phyloP scores from a whole-genome alignment of 2,888 invertebrate genomes.

The Crocallis elinguaria region DNA sequence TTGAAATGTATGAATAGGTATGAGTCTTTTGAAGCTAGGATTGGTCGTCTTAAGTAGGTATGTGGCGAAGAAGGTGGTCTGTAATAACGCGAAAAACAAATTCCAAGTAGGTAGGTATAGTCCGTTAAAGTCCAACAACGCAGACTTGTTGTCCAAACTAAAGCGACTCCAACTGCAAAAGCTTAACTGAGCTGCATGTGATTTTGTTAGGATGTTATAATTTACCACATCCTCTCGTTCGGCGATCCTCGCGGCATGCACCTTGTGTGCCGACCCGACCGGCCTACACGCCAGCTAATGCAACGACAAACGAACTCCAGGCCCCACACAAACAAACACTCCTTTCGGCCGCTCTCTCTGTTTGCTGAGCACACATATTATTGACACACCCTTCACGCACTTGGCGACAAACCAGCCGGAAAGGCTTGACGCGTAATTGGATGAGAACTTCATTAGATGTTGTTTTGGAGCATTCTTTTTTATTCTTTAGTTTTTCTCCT shows the following conservation, averaged over 20 bases:
- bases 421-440: conserved; percentile 14
- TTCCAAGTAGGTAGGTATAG: too few species aligned
- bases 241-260: not conserved
- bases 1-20: too few species aligned
- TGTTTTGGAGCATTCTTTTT: not conserved
- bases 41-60: too few species aligned
- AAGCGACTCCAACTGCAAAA: not conserved
- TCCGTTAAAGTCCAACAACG: too few species aligned
- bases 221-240: conserved; percentile 2
- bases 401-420: conserved; percentile 10
- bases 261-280: not conserved
- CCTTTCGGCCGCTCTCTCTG: conserved; percentile 1
- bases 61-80: too few species aligned
- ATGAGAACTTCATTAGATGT: conserved; percentile 1
- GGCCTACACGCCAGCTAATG: conserved; percentile 23
- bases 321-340: conserved; percentile 13
- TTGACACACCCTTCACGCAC: conserved; percentile 15
- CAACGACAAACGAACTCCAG: conserved; percentile 17
- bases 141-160: too few species aligned
- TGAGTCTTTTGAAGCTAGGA: too few species aligned
- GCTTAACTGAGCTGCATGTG: not conserved
- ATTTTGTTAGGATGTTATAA: too few species aligned
- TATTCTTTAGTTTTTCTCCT: not conserved
- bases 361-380: conserved; percentile 19
- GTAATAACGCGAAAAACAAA: too few species aligned